Conservation (phyloP, 2,888 invertebrate genomes). For the Spilarctia lutea region DNA sequence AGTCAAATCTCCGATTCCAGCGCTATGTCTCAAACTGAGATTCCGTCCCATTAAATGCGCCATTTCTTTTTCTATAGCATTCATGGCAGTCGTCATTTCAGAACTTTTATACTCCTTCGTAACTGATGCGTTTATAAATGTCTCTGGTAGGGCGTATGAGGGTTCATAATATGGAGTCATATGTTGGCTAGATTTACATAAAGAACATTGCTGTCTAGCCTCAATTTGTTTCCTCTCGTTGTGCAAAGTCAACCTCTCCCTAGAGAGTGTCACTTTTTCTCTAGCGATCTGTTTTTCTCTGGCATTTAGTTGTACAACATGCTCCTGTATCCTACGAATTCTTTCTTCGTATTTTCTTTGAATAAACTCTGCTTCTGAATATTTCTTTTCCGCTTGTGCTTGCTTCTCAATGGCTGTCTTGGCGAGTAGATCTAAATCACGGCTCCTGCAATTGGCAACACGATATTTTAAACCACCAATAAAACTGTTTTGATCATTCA, state of each 20-base stretch:
- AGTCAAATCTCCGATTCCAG: conserved; percentile 50
- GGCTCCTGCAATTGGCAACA: conserved; percentile 65
- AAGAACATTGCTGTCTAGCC: conserved; percentile 73
- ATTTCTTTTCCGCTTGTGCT: conserved; percentile 85
- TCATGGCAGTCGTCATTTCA: conserved; percentile 67
- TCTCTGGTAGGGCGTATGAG: conserved; percentile 61
- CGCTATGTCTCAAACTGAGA: conserved; percentile 61
- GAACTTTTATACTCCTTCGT: conserved; percentile 68
- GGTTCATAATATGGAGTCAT: conserved; percentile 60
- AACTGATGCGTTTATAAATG: conserved; percentile 63
- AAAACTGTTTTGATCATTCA: background rate
- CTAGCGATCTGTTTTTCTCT: conserved; percentile 88
- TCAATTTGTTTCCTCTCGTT: conserved; percentile 83
- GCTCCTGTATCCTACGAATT: conserved; percentile 85
- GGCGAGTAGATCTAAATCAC: conserved; percentile 84
- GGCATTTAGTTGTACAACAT: conserved; percentile 82
- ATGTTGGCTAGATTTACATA: conserved; percentile 74
- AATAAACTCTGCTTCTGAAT: conserved; percentile 84
- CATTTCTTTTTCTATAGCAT: conserved; percentile 77
- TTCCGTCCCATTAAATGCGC: conserved; percentile 72
- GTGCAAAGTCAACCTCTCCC: conserved; percentile 86
- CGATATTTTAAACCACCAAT: background rate
- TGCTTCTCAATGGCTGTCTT: conserved; percentile 87
- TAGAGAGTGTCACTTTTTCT: conserved; percentile 87
- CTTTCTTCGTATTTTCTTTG: conserved; percentile 86